Evolutionary conservation across 2,888 invertebrate species (phyloP).

Genomic region (Tachina grossa): DNA sequence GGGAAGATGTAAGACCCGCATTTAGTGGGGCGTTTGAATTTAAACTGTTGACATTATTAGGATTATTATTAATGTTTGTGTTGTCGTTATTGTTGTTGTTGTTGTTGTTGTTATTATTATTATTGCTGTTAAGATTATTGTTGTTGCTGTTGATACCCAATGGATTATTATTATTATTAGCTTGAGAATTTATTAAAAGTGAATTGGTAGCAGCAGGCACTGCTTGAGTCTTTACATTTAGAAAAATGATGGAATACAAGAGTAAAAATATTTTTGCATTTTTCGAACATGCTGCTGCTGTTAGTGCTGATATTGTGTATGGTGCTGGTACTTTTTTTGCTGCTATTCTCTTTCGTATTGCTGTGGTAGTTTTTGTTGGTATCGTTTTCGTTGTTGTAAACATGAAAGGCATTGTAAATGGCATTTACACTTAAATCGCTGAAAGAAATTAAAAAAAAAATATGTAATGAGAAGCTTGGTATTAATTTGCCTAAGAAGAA

Average conservation of each 20-base stretch:
- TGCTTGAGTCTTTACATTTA: slow-evolving; percentile 48
- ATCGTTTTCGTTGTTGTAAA: slow-evolving; percentile 61
- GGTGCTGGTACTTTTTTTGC: neutral
- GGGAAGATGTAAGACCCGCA: slow-evolving; percentile 42
- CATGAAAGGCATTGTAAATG: slow-evolving; percentile 61
- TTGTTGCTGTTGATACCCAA: slow-evolving; percentile 54
- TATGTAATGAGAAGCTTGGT: neutral
- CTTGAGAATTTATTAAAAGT: slow-evolving; percentile 67
- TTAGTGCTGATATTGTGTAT: slow-evolving; percentile 10
- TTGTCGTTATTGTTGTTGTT: slow-evolving; percentile 67
- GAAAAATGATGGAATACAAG: slow-evolving; percentile 30
- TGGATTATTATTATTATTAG: slow-evolving; percentile 65
- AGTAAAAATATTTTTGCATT: slow-evolving; percentile 37
- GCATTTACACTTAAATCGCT: slow-evolving; percentile 54
- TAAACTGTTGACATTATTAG: slow-evolving; percentile 66
- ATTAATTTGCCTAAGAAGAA: neutral
- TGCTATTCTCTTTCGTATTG: slow-evolving; percentile 17
- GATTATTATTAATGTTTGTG: slow-evolving; percentile 58
- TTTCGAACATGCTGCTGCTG: slow-evolving; percentile 51
- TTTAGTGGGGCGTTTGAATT: slow-evolving; percentile 64
- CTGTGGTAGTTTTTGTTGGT: slow-evolving; percentile 20
- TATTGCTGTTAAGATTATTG: slow-evolving; percentile 67
- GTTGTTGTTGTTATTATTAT: slow-evolving; percentile 64
- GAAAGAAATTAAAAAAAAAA: slow-evolving; percentile 28
- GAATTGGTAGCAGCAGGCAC: slow-evolving; percentile 73